Evolutionary conservation across 2,888 invertebrate species (phyloP), one percentile per base, ranked within the genome.

Genomic region (Plagodis pulveraria): DNA sequence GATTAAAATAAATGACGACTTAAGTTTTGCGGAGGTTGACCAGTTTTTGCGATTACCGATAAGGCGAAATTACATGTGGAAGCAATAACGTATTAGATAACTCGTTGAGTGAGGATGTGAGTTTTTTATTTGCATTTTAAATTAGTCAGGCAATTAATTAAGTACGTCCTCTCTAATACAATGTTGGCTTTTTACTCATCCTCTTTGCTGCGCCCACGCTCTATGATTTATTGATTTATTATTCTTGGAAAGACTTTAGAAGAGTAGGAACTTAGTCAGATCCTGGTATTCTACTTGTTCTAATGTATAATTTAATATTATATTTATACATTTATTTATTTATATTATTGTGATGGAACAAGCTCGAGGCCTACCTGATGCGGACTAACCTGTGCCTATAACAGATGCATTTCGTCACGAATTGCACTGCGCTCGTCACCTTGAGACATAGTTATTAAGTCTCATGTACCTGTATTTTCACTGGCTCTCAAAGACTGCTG

Each of bases 21-120:
- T 57, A 58, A 58, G 45, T 55, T 54, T 45, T 34, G 34, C 11
- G 43, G 52, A 65, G 64, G 63, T 58, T 32, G 58, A 53, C 59
- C 50, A 62, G 56, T 65, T 65, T 65, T 67, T 65, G 59, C 52
- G 46, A 58, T 54, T 53, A 6, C 34, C 32, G 56, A 45, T 41
- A 50, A 59, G 38, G 11, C 35, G 42, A 38, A 56, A 52, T 50
- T 62, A 55, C 58, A 61, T 49, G 52, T 63, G 62, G 62, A 63
- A 54, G 50, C 51, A 42, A 46, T 62, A 61, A 67, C 59, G 43
- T 62, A 62, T 65, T 62, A 64, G 65, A 51, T 61, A 66, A 62
- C 63, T 51, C 44, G 51, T 63, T 60, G 45, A 50, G 53, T 48
- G 52, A 61, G 56, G 59, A 62, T 63, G 51, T 63, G 42, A 40